Evolutionary conservation across 2,888 invertebrate species (phyloP).

Genomic region (Netelia virgata): DNA sequence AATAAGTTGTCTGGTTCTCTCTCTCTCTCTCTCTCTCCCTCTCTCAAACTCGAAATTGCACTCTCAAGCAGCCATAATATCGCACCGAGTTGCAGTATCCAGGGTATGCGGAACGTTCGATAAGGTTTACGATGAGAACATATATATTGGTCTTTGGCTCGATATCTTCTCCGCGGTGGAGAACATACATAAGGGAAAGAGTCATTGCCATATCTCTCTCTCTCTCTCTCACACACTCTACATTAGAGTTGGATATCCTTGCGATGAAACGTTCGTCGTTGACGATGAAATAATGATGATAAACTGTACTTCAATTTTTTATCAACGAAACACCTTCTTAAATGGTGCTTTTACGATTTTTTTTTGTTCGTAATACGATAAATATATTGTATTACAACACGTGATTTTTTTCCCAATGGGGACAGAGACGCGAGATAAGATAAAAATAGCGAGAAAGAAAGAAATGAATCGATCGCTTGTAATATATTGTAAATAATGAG

Average conservation of each 20-base stretch:
- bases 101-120: slow-evolving; percentile 50
- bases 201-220: slow-evolving; percentile 41
- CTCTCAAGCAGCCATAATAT: slow-evolving; percentile 46
- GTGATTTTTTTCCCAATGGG: background rate
- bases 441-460: background rate
- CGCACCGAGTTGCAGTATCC: slow-evolving; percentile 19
- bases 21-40: slow-evolving; percentile 26
- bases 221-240: slow-evolving; percentile 3
- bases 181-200: slow-evolving; percentile 30
- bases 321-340: background rate
- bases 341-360: background rate
- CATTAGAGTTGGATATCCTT: background rate
- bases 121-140: slow-evolving; percentile 50
- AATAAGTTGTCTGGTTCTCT: slow-evolving; percentile 32
- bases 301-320: background rate
- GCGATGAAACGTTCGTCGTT: slow-evolving; percentile 1
- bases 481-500: background rate
- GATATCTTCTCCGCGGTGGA: slow-evolving; percentile 57
- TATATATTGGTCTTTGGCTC: slow-evolving; percentile 67
- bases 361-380: background rate
- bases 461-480: background rate
- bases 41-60: slow-evolving; percentile 60
- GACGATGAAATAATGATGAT: background rate
- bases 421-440: background rate
- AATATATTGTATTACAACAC: background rate